Base-by-base conservation (phyloP, 2,113 vertebrate genomes). In the Eleginops maclovinus region DNA sequence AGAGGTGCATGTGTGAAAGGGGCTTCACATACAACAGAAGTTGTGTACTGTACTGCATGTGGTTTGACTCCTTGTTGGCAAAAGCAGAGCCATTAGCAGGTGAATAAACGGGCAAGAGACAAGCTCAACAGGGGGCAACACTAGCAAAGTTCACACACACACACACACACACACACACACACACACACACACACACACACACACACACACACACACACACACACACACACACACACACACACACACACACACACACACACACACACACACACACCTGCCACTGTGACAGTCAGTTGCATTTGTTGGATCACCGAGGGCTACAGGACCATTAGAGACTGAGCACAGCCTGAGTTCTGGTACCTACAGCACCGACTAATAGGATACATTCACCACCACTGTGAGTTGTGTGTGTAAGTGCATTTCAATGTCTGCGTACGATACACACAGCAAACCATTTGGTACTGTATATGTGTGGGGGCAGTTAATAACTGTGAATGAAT, bases 321-420 rank as follows among this genome's bases (percentile, higher is more conserved):
- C 40, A 61, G 63, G 75, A 79, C 61, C 86, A 91, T 92, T 88
- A 89, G 64, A 72, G 84, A 58, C 22, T 8, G 68, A 81, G 63
- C 75, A 68, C 87, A 83, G 71, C 59, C 77, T 72, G 72, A 73
- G 81, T 53, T 64, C 71, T 79, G 76, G 44, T 47, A 56, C 72
- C 84, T 72, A 70, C 75, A 74, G 54, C 75, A 69, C 6, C 64
- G 79, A 82, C 65, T 87, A 91, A 81, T 92, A 83, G 77, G 78
- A 81, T 76, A 79, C 50, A 68, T 66, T 73, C 65, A 26, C 66
- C 40, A 26, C 63, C 53, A 19, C 24, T 41, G 16, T 26, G 22
- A n/a, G n/a, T 4, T 58, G 22, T 22, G 16, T 49, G 63, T 54
- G 19, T 64, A 59, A 73, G 43, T 9, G 17, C 44, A 36, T 62